Evolutionary conservation across 30 jellyfish, hydroid and myxozoan genomes (phyloP).

Genomic region (Aurelia sp.): DNA sequence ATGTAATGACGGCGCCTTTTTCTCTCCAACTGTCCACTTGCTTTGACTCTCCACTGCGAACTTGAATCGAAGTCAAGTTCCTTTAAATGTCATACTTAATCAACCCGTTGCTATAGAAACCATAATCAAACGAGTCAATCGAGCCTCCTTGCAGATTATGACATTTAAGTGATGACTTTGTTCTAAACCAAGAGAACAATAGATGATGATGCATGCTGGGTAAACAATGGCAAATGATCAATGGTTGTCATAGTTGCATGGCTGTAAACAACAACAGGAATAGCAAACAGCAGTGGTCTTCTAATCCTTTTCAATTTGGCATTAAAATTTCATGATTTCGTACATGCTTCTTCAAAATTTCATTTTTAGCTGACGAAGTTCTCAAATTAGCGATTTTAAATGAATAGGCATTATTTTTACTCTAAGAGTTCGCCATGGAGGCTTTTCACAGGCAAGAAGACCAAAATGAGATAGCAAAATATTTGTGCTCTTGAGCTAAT

Average conservation of each 20-base stretch:
- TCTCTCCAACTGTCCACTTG: slow-evolving; percentile 57
- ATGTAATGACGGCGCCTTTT: not conserved
- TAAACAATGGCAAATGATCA: not conserved
- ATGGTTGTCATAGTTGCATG: not conserved
- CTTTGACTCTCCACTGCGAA: slow-evolving; percentile 22
- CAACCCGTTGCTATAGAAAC: not conserved
- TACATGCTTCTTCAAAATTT: no score
- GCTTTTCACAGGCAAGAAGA: no score
- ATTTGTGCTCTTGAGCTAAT: no score
- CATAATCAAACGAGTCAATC: not conserved
- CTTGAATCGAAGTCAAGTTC: not conserved
- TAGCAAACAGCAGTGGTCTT: no score
- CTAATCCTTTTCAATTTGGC: no score
- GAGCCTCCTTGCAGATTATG: not conserved
- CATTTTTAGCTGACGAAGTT: no score
- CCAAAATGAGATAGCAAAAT: no score
- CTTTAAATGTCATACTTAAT: not conserved
- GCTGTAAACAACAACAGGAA: not conserved
- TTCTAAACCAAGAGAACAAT: no score
- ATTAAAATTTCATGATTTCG: no score
- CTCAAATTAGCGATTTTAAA: no score
- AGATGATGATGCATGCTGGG: slow-evolving; percentile 1
- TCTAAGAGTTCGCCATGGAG: no score
- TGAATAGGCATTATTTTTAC: no score
- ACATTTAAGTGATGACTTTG: not conserved